Evolutionary conservation across 2,113 vertebrate genomes (phyloP).

Genomic region (Hoplias malabaricus): DNA sequence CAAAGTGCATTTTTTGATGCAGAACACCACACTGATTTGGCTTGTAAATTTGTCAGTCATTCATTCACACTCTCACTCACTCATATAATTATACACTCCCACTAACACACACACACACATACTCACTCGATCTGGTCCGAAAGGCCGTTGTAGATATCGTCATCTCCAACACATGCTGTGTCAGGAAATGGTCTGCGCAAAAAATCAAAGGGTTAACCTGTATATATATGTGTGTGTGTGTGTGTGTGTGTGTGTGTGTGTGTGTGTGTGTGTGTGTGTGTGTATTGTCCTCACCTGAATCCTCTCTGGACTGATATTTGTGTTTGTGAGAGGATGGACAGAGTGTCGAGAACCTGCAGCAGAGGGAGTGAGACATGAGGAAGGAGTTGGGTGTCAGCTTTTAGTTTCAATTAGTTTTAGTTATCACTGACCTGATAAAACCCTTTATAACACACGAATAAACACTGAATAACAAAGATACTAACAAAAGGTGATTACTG

Average conservation of each 20-base stretch:
- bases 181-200: conserved; percentile 82
- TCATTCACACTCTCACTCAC: conserved; percentile 29
- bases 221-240: not conserved
- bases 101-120: conserved; percentile 12
- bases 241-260: not conserved
- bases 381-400: too few species aligned
- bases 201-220: conserved; percentile 20
- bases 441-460: not conserved
- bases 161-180: conserved; percentile 77
- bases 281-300: conserved; percentile 24
- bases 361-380: too few species aligned
- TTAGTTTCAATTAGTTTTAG: too few species aligned
- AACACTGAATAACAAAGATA: not conserved
- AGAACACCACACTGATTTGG: too few species aligned
- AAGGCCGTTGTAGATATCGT: conserved; percentile 89
- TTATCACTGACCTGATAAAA: too few species aligned
- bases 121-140: conserved; percentile 93
- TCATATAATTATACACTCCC: conserved; percentile 77
- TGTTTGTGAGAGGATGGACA: conserved; percentile 42
- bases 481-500: too few species aligned
- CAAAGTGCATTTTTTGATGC: too few species aligned
- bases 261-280: not conserved
- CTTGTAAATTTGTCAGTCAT: too few species aligned
- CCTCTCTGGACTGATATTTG: conserved; percentile 27
- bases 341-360: conserved; percentile 35